Conservation (phyloP, 2,888 invertebrate genomes). For the Halocaridina rubra region DNA sequence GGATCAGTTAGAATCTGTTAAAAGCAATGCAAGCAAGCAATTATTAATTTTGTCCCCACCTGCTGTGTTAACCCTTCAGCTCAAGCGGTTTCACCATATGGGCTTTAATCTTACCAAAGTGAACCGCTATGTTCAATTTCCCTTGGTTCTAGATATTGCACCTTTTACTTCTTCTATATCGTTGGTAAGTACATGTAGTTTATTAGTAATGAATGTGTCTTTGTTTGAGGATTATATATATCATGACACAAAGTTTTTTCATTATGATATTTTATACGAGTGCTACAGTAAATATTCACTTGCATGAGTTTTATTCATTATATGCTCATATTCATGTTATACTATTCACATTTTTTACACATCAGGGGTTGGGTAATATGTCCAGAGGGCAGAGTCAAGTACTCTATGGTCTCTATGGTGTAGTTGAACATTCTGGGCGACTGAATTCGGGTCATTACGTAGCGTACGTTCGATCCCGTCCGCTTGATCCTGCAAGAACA, state of each 20-base stretch:
- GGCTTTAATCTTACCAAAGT: constrained; percentile 84
- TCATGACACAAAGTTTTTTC: too few species aligned
- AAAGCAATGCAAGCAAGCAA: constrained; percentile 71
- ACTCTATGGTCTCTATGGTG: constrained; percentile 90
- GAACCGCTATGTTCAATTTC: constrained; percentile 87
- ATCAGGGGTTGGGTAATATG: constrained; percentile 52
- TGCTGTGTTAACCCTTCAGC: constrained; percentile 91
- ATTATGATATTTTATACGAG: too few species aligned
- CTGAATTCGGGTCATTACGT: constrained; percentile 93
- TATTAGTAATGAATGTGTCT: neutral
- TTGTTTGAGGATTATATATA: neutral
- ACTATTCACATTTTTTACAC: too few species aligned
- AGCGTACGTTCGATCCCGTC: constrained; percentile 88
- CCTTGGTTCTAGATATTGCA: constrained; percentile 85
- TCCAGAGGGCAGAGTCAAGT: constrained; percentile 69
- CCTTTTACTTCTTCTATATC: constrained; percentile 81
- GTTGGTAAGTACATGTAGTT: constrained; percentile 43
- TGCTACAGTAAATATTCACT: too few species aligned
- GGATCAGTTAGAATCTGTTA: constrained; percentile 63
- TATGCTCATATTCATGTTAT: too few species aligned
- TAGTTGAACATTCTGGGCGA: constrained; percentile 94
- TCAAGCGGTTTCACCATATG: constrained; percentile 93
- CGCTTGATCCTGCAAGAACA: constrained; percentile 38
- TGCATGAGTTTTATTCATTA: too few species aligned
- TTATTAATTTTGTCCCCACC: constrained; percentile 88